These are phyloP conservation scores for Garra rufa DNA, from an alignment of 2,113 vertebrate species.

Conservation along the genomic window DNA sequence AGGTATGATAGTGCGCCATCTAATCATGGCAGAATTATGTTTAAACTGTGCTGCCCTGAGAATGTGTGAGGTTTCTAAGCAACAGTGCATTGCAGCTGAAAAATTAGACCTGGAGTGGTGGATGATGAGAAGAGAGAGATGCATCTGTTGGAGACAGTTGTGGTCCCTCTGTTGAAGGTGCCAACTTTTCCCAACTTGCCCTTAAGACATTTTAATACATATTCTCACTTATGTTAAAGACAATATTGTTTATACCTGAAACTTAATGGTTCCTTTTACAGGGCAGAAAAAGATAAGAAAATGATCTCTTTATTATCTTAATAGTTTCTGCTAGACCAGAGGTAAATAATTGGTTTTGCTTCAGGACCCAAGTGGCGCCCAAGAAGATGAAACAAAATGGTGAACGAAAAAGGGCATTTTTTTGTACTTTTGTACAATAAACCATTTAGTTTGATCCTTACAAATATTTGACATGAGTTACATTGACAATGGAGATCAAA, in stretches of 20 bases:
- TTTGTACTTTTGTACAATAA: background rate
- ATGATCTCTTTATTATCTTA: background rate
- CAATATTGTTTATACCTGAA: background rate
- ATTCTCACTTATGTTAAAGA: background rate
- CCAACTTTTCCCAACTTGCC: background rate
- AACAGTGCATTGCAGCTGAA: constrained; percentile 55
- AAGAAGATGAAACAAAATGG: background rate
- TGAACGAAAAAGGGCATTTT: background rate
- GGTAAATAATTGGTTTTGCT: background rate
- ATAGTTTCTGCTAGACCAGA: background rate
- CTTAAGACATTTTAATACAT: background rate
- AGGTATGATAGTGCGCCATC: constrained; percentile 61
- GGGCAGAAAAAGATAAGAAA: background rate
- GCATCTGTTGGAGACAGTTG: constrained; percentile 2
- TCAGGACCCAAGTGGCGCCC: background rate
- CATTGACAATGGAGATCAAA: too few species aligned
- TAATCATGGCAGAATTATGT: constrained; percentile 66
- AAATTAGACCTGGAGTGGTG: constrained; percentile 22
- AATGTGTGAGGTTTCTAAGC: constrained; percentile 69
- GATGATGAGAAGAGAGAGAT: constrained; percentile 16
- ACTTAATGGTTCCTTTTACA: background rate
- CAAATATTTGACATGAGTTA: background rate
- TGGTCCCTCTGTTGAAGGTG: constrained; percentile 11
- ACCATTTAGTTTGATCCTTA: background rate
- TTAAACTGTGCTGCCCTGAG: constrained; percentile 23